phyloP scores from a whole-genome alignment of 2,888 invertebrate genomes.

The Tipula lateralis region DNA sequence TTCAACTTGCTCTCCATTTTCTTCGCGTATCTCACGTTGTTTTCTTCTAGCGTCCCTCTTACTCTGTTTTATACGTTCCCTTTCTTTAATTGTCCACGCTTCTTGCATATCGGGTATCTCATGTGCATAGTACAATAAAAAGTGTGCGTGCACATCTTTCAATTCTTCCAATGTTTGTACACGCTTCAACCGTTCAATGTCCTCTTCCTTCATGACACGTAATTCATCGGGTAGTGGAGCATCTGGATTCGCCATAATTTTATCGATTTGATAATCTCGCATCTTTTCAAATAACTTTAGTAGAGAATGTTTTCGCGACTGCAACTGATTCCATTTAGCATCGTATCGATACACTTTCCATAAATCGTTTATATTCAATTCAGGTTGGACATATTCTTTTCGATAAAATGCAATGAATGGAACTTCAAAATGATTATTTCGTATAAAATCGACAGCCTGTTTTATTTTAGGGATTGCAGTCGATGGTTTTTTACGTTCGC shows the following conservation, averaged over 20 bases:
- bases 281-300: constrained; percentile 81
- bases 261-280: constrained; percentile 83
- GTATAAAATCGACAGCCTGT: constrained; percentile 91
- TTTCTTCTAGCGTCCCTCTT: constrained; percentile 38
- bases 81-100: constrained; percentile 61
- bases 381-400: constrained; percentile 95
- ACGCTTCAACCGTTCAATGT: constrained; percentile 69
- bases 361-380: constrained; percentile 87
- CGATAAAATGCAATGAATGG: constrained; percentile 98
- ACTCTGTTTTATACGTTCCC: constrained; percentile 58
- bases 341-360: constrained; percentile 98
- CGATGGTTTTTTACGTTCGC: constrained; percentile 58
- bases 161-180: constrained; percentile 87
- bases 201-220: constrained; percentile 77
- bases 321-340: constrained; percentile 90
- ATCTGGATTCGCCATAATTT: constrained; percentile 74
- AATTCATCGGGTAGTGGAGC: constrained; percentile 78
- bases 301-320: constrained; percentile 77
- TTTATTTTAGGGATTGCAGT: constrained; percentile 81
- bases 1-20: constrained; percentile 48
- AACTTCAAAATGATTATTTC: constrained; percentile 92
- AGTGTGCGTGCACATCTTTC: constrained; percentile 89
- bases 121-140: constrained; percentile 84
- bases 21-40: constrained; percentile 38
- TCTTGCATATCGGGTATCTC: constrained; percentile 81